Percentiles rank a stretch among this genome's conserved stretches.
Conservation (phyloP, 2,888 invertebrate species). For the Catocala sponsa region DNA sequence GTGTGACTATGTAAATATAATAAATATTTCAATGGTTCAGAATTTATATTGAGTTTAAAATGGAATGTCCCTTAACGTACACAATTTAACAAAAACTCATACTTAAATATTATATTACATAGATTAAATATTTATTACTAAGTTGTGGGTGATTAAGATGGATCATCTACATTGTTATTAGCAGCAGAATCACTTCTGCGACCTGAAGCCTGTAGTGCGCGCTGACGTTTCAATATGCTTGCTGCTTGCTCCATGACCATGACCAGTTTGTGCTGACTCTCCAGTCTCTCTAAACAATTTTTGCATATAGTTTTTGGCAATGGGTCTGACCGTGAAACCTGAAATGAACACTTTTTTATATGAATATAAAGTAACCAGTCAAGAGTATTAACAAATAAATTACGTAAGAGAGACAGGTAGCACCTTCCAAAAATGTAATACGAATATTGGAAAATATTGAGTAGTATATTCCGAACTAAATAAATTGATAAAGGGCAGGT, state of each 20-base stretch:
- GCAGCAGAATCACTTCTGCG: constrained; percentile 58
- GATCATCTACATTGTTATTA: constrained; percentile 57
- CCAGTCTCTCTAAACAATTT: constrained; percentile 88
- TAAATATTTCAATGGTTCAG: background rate
- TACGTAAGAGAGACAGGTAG: too few species aligned
- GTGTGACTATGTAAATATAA: too few species aligned
- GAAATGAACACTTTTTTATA: constrained; percentile 45
- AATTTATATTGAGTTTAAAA: background rate
- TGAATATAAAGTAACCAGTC: too few species aligned
- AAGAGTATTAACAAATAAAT: too few species aligned
- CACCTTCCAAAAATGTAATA: too few species aligned
- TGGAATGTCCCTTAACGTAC: constrained; percentile 25
- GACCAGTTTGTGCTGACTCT: constrained; percentile 86
- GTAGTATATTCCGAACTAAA: too few species aligned
- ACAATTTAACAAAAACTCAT: constrained; percentile 14
- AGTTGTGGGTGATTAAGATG: constrained; percentile 49
- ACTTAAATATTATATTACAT: constrained; percentile 15
- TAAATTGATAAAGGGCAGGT: too few species aligned
- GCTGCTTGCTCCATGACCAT: constrained; percentile 82
- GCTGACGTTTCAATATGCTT: constrained; percentile 74
- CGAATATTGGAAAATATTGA: too few species aligned
- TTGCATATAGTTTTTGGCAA: constrained; percentile 91
- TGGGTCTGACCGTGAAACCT: constrained; percentile 90
- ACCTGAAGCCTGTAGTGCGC: constrained; percentile 48
- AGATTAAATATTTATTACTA: constrained; percentile 15